Evolutionary conservation across 2,113 vertebrate species (phyloP), one percentile per base, ranked within the genome.

Genomic region (Polypterus bichir): DNA sequence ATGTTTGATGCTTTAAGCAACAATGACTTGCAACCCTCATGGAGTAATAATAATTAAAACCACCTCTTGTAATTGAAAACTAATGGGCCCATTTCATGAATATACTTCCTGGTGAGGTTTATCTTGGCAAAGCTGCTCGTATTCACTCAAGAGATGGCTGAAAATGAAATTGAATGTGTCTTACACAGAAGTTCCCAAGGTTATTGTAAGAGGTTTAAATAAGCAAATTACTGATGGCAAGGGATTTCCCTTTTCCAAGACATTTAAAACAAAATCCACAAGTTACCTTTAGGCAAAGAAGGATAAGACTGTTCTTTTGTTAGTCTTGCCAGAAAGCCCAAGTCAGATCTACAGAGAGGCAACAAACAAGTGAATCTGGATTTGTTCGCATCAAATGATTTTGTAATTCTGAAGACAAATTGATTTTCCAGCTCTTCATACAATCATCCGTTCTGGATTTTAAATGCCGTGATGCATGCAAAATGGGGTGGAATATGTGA

Each of bases 171-270:
- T 7, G 11, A 57, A 9, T 10, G 7, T 6, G 4, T 10, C 58
- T 60, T 48, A 45, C 54, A 9, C 10, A 53, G 27, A 57, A 52
- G 59, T 53, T 45, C 54, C 7, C 48, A 9, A n/a, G 49, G 44
- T 60, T 54, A 53, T 54, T 65, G 52, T 59, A 64, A 59, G 57
- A 53, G 47, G 59, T 44, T 65, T 44, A 60, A 55, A 65, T 60
- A 45, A 59, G 10, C 45, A 54, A 59, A 47, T 60, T 59, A 47
- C 57, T 65, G 58, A 65, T 46, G 54, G 49, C 44, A 2, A 57
- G 45, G 63, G 54, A 48, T 47, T 57, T 48, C 62, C 55, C 45
- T 9, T 52, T 44, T 46, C 46, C 7, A 10, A 60, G 59, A 11
- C 9, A 57, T 47, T 44, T 59, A 27, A 27, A 27, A 27, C 27